These are phyloP conservation scores for Eretmochelys imbricata DNA, from an alignment of 2,113 vertebrate species.

Conservation along the genomic window DNA sequence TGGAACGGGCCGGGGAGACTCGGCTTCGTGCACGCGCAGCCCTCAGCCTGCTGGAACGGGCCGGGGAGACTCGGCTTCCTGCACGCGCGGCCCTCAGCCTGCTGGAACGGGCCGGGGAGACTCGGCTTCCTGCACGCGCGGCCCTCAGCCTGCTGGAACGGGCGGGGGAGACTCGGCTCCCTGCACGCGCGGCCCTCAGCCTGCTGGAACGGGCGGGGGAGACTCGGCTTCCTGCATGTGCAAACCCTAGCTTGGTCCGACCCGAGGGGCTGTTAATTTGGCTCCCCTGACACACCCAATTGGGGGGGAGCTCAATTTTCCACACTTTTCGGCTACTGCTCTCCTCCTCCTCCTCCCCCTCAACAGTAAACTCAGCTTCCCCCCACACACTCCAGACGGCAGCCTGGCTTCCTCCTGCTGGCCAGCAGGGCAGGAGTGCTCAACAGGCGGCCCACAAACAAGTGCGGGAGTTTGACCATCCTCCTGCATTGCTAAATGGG, in stretches of 20 bases:
- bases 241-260: neutral
- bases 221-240: neutral
- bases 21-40: fast-evolving
- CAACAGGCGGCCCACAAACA: neutral
- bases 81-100: too few species aligned
- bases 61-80: too few species aligned
- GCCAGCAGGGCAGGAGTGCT: too few species aligned
- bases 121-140: too few species aligned
- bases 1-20: neutral
- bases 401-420: too few species aligned
- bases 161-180: too few species aligned
- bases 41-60: too few species aligned
- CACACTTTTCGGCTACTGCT: neutral
- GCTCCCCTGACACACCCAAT: neutral
- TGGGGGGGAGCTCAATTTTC: neutral
- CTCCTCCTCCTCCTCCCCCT: neutral
- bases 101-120: too few species aligned
- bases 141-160: too few species aligned
- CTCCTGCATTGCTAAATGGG: neutral
- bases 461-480: neutral
- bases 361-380: neutral
- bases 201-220: too few species aligned
- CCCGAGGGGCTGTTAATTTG: too few species aligned
- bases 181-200: neutral
- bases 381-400: too few species aligned